These are phyloP conservation scores for Cathartes aura DNA, from an alignment of 2,113 vertebrate genomes.

Conservation along the genomic window DNA sequence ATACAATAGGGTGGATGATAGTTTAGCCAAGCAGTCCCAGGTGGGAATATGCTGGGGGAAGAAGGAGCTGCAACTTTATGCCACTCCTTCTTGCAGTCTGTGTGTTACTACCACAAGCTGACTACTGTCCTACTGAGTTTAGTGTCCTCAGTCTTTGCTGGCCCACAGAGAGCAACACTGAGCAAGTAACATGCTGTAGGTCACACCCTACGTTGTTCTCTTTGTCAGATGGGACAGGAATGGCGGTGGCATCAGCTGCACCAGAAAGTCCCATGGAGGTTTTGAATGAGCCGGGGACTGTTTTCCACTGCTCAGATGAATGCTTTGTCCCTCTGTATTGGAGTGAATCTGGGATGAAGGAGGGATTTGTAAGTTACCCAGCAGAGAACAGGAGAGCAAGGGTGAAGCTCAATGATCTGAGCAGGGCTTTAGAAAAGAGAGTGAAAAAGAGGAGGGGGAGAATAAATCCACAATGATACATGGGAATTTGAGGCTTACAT, in stretches of 20 bases:
- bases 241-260: background rate
- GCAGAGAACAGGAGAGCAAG: background rate
- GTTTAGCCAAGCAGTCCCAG: background rate
- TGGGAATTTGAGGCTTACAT: background rate
- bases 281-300: background rate
- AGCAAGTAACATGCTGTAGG: background rate
- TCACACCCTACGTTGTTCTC: accelerated
- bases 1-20: background rate
- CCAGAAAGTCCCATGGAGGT: background rate
- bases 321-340: background rate
- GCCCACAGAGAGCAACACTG: background rate
- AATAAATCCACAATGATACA: background rate
- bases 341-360: background rate
- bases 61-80: background rate
- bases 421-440: background rate
- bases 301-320: background rate
- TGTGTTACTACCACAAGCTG: background rate
- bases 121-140: background rate
- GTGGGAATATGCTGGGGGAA: background rate
- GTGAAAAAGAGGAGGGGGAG: background rate
- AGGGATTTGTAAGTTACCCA: background rate
- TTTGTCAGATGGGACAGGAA: background rate
- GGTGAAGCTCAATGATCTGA: background rate
- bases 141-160: background rate
- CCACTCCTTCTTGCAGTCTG: accelerated